Evolutionary conservation across 2,888 invertebrate genomes (phyloP).

Genomic region (Lysandra coridon): DNA sequence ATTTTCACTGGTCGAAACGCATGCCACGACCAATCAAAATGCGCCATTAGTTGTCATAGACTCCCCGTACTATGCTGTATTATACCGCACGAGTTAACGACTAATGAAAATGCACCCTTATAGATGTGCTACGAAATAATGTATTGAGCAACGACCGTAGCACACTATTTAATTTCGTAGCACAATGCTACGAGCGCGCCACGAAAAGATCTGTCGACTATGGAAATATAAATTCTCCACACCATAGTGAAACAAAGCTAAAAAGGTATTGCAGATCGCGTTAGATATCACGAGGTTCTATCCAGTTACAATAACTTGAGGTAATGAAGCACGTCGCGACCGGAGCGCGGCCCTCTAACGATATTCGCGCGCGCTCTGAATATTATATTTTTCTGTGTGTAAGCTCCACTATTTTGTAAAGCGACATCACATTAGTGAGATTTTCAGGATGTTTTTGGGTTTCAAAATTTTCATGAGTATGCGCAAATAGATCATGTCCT

Average conservation of each 20-base stretch:
- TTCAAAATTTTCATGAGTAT: background rate
- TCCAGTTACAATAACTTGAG: slow-evolving; percentile 31
- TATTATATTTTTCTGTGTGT: slow-evolving; percentile 25
- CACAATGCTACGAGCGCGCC: background rate
- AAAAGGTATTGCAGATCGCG: slow-evolving; percentile 16
- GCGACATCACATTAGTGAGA: background rate
- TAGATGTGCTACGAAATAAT: too few species aligned
- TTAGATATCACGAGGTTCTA: slow-evolving; percentile 25
- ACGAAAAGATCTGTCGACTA: background rate
- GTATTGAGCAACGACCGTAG: background rate
- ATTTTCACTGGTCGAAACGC: too few species aligned
- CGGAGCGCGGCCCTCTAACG: slow-evolving; percentile 32
- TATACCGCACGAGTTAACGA: too few species aligned
- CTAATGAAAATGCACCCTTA: too few species aligned
- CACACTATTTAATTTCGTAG: background rate
- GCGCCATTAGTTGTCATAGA: too few species aligned
- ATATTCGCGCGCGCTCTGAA: slow-evolving; percentile 32
- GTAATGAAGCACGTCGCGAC: slow-evolving; percentile 34
- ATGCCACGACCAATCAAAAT: too few species aligned
- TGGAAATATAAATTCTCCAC: background rate
- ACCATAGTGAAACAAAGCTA: background rate
- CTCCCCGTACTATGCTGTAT: too few species aligned
- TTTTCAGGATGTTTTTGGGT: background rate
- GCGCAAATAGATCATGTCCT: background rate
- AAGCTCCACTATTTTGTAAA: slow-evolving; percentile 11